Percentiles rank a stretch among this genome's conserved stretches.
Conservation (phyloP, 2,113 vertebrate genomes). For the Dipodomys merriami region DNA sequence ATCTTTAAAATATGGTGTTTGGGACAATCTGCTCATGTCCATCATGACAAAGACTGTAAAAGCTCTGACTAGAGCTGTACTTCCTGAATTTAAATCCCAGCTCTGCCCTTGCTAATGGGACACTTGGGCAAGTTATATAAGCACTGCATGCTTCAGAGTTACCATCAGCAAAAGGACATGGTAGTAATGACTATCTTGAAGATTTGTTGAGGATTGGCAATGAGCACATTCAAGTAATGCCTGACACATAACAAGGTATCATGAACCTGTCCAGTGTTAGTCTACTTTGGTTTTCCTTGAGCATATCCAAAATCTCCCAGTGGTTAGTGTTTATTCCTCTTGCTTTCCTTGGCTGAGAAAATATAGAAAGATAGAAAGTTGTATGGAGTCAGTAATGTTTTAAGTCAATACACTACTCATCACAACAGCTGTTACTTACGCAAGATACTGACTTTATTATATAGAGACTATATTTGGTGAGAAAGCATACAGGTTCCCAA, state of each 20-base stretch:
- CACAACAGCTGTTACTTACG: not conserved
- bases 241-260: not conserved
- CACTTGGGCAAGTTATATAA: not conserved
- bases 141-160: not conserved
- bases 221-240: not conserved
- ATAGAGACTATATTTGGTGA: not conserved
- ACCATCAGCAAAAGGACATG: not conserved
- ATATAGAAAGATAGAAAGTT: not conserved
- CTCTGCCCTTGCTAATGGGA: not conserved
- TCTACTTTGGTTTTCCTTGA: not conserved
- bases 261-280: not conserved
- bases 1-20: not conserved
- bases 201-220: not conserved
- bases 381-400: not conserved
- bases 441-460: not conserved
- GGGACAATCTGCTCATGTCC: not conserved
- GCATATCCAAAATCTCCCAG: not conserved
- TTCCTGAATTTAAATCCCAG: not conserved
- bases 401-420: not conserved
- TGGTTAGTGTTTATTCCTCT: not conserved
- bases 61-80: not conserved
- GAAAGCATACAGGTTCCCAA: not conserved
- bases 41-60: not conserved
- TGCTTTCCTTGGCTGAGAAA: constrained; percentile 22
- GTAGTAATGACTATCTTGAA: not conserved